Evolutionary conservation across 2,113 vertebrate species (phyloP), one percentile per base, ranked within the genome.

Genomic region (Emydura subglobosa): DNA sequence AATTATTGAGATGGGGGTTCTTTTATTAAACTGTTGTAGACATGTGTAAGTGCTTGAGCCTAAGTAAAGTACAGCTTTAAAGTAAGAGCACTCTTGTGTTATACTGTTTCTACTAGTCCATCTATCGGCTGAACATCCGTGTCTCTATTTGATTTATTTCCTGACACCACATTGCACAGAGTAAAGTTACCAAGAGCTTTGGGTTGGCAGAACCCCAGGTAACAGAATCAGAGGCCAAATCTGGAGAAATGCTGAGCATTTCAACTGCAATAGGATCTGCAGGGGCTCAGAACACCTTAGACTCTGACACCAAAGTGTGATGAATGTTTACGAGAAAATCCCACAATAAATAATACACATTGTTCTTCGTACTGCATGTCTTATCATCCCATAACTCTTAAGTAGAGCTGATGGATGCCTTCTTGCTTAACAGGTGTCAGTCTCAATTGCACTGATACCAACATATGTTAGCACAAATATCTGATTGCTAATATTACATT

Each of bases 351-450:
- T 59, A 74, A 50, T 17, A 44, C 39, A 72, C 79, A 2, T 44
- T 16, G 49, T 94, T 93, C 91, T 29, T 53, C 34, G 92, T n/a
- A 51, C 79, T 61, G 68, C 7, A 12, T 50, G 53, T 54, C 84
- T 84, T 61, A 29, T 87, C 24, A 49, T 95, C 87, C 49, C 68
- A 61, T 55, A 17, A 54, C 55, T 87, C 65, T 78, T 92, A 92
- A 92, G 78, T 93, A 87, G 49, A 93, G 24, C 39, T 82, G 80
- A 84, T 0, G 0, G 61, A 79, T 83, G 83, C 7, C 44, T 82
- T 89, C 61, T 95, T 89, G 78, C 83, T 74, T 57, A 86, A 59
- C 44, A 80, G 90, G 53, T 88, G 95, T 93, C 80, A 79, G 92
- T 95, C 86, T 93, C 86, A 59, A 86, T 44, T 44, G 65, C 3